phyloP scores from a whole-genome alignment of 2,797 vertebrate genomes.

The Diceros bicornis region DNA sequence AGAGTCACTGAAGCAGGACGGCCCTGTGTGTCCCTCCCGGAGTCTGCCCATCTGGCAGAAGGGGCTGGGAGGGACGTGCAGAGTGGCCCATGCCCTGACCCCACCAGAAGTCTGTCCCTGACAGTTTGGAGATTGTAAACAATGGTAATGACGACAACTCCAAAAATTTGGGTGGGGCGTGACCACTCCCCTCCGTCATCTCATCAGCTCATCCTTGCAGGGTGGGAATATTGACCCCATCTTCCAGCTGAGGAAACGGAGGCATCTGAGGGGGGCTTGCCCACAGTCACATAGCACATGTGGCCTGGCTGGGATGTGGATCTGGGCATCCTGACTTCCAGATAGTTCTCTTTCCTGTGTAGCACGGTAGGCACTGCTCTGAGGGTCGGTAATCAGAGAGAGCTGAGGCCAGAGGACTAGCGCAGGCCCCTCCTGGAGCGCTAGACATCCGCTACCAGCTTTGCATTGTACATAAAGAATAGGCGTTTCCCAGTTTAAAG shows the following conservation, averaged over 20 bases:
- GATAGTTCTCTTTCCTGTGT: not conserved
- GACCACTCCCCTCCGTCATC: not conserved
- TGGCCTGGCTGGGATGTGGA: not conserved
- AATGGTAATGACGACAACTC: not conserved
- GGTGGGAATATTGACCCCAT: not conserved
- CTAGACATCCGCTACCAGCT: not conserved
- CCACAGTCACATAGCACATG: rapidly evolving
- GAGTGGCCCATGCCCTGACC: conserved; percentile 14
- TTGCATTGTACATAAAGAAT: not conserved
- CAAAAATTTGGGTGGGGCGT: not conserved
- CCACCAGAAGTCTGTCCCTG: not conserved
- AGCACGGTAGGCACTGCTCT: not conserved
- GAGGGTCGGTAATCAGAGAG: not conserved
- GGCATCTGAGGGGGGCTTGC: not conserved
- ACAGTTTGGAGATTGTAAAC: not conserved
- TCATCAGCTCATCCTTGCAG: not conserved
- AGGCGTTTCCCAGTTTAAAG: not conserved
- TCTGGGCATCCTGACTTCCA: not conserved
- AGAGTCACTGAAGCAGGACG: not conserved
- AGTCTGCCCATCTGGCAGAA: conserved; percentile 6
- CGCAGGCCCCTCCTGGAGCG: no score
- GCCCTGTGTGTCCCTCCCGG: not conserved
- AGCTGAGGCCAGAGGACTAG: not conserved
- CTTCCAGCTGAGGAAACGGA: not conserved
- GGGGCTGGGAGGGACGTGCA: conserved; percentile 64